Evolutionary conservation across 2,113 vertebrate genomes (phyloP), one percentile per base, ranked within the genome.

Genomic region (Platycercus adscitus): DNA sequence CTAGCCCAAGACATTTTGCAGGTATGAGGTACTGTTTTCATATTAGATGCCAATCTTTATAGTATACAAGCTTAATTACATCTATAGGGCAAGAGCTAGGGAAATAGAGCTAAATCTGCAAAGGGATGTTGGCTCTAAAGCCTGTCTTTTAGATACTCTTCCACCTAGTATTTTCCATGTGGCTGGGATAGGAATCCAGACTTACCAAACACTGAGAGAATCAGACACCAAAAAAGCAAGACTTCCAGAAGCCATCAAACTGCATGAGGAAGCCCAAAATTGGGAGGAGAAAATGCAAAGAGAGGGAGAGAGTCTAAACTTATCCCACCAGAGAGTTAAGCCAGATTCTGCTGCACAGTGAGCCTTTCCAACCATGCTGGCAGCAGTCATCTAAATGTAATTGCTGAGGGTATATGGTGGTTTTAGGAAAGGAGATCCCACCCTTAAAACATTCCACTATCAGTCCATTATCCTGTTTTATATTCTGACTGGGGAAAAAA

Each of bases 331-430:
- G 71, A 81, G 47, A 86, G 41, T 71, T 81, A 94, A 94, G 21
- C 64, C 83, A 88, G 43, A 86, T 83, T 81, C 76, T 58, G 53
- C 71, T 65, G 63, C 82, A 77, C n/a, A 66, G 41, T 23, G 37
- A 94, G 64, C 24, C 49, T 88, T 88, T 91, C 93, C 86, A 88
- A 7, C 63, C 66, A 5, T 37, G 60, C 79, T 94, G 94, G 88
- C 94, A 96, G 85, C 43, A 88, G 53, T 65, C 71, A 80, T 82
- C 37, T 35, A 5, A 61, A 66, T 58, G 66, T 95, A 93, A 96
- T 96, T 95, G 76, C 93, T 94, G 92, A 86, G 88, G 46, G 68
- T 43, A 88, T 78, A n/a, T n/a, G 46, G 89, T 91, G 76, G 86
- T 81, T 95, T 96, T 47, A 81, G 60, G 52, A 88, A 94, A 95